Evolutionary conservation across 2,797 vertebrate species (phyloP), one percentile per base, ranked within the genome.

Genomic region (Enteromius paludinosus): DNA sequence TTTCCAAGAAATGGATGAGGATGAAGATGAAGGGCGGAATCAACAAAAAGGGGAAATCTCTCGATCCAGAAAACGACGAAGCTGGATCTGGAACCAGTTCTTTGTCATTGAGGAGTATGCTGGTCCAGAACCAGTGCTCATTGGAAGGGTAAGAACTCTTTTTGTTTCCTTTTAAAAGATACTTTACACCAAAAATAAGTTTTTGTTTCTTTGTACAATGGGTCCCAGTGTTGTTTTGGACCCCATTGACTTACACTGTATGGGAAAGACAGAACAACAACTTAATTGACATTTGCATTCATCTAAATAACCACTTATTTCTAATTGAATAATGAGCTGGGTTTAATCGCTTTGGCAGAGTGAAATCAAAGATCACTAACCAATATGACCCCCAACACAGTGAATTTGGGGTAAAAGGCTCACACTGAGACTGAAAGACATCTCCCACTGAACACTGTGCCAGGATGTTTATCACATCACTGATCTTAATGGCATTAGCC

Each of bases 61-160:
- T 1, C 94, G 96, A 66, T 94, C 94, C 20, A 93, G 97, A 72
- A 95, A 95, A 87, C 94, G 96, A 71, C 95, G 97, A 87, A 97
- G 97, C 90, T 98, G 97, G 97, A 97, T 98, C 88, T 98, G 97
- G 97, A 98, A 98, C 91, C 97, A 98, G 92, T 98, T 98, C 90
- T 98, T 98, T 84, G 96, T 98, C 87, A 97, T 98, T 2, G 96
- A 98, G 90, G 97, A 98, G 79, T 98, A 98, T 28, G 94, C 96
- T 0, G 97, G 96, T 12, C 96, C 97, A 1, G 97, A 97, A 90
- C 97, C 97, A 0, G 96, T 97, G 84, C 96, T 97, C 86, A 97
- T 97, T 35, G 97, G 97, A 89, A 94, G 96, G 95, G 97, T 97
- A 94, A 96, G 95, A 41, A 72, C 43, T 3, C 38, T 4, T 15